A percentile compares a stretch with the other conserved stretches of the same genome.
Evolutionary conservation across 1,140 invertebrate genomes (phyloP).

Genomic region (Cyrtorhinus lividipennis): DNA sequence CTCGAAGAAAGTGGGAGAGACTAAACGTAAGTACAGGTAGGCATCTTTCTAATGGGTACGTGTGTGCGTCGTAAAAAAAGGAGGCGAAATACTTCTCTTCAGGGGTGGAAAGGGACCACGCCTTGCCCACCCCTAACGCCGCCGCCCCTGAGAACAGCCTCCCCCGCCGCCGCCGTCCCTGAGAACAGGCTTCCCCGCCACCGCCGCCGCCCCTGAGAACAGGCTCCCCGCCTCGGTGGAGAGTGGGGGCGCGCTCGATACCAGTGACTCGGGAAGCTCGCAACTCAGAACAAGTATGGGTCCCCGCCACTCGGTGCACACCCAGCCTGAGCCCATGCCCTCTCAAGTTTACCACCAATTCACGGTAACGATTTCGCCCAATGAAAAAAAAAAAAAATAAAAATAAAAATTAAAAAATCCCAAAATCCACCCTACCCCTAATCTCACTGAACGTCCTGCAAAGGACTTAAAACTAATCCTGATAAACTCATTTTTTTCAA

Average conservation of each 20-base stretch:
- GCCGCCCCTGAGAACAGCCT: neutral
- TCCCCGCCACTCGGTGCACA: constrained; percentile 1
- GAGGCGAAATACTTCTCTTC: no score
- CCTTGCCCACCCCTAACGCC: neutral
- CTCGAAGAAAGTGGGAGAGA: no score
- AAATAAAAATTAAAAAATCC: neutral
- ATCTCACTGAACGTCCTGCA: no score
- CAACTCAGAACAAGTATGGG: neutral
- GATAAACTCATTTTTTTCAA: no score
- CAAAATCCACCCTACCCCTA: neutral
- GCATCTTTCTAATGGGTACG: no score
- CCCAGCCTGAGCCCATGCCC: constrained; percentile 5
- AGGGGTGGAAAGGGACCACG: neutral
- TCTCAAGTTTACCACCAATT: constrained; percentile 8
- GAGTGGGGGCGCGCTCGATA: constrained; percentile 3
- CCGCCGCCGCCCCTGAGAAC: neutral
- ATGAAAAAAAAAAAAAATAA: neutral
- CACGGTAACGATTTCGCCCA: neutral
- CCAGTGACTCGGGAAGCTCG: constrained; percentile 3
- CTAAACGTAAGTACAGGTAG: no score
- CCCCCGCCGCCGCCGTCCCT: neutral
- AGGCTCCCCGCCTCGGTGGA: neutral
- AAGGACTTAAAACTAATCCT: no score
- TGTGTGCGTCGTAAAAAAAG: no score
- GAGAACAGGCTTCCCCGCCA: neutral